Base-by-base conservation (phyloP, 2,888 invertebrate species). In the Drymonia ruficornis region DNA sequence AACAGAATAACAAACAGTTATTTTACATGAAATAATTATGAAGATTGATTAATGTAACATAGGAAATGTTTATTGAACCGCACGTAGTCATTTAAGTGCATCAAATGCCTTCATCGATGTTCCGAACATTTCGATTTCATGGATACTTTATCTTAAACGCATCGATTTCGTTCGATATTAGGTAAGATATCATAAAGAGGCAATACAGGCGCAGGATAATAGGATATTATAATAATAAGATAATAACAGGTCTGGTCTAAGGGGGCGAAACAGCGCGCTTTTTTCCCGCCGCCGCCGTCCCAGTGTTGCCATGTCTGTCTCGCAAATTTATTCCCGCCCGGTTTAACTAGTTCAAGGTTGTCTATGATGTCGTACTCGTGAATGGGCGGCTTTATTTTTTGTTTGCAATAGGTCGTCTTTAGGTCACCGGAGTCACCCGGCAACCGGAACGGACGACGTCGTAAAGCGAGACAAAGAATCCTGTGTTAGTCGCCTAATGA, bases 281-380 rank as follows among this genome's bases (percentile, higher is more conserved):
- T 88, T 89, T 84, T 70, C 70, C 63, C 63, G 65, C 61, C 62
- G 58, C 64, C 40, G 63, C 52, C 56, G 62, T 69, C 62, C 65
- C 78, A 67, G 80, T 84, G 85, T 84, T 84, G 83, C 86, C 86
- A 83, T 79, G 86, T 82, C 82, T 81, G 67, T 52, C 67, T 63
- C 61, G 54, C 72, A 76, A 82, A 87, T 82, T 82, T 70, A 81
- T 79, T 86, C 86, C 87, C 84, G 84, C 82, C 66, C 78, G 76
- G 81, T 81, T 83, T 76, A 91, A 89, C 89, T 92, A 91, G 91
- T 87, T 88, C 91, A 92, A 92, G 91, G 91, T 81, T 84, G 70
- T 72, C 62, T 61, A 55, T 59, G 77, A 79, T 81, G 78, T 78
- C 80, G 65, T 81, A 65, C 52, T 65, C 51, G 79, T 89, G 87